phyloP scores from a whole-genome alignment of 37 sponge, comb jelly and placozoan genomes.

The Tethya wilhelma region DNA sequence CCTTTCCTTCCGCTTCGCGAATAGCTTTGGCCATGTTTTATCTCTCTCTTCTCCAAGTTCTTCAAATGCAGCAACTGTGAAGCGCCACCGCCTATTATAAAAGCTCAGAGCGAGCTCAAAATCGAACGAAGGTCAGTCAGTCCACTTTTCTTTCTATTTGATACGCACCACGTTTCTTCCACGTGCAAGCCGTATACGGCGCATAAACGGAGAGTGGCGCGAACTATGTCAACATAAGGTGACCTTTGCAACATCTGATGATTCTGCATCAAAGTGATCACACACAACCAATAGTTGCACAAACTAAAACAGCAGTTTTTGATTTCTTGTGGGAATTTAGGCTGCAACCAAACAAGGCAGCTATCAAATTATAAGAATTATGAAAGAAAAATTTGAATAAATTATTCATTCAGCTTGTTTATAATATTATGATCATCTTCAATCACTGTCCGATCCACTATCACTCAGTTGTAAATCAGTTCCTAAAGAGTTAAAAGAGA shows the following conservation, averaged over 20 bases:
- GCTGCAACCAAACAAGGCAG: not conserved
- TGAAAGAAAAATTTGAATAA: not conserved
- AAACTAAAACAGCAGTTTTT: too few relatives aligned
- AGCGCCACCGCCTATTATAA: too few relatives aligned
- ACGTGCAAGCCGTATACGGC: not conserved
- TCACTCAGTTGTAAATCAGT: conserved; percentile 50
- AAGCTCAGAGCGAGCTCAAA: not conserved
- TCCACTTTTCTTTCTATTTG: not conserved
- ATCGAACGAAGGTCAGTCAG: too few relatives aligned
- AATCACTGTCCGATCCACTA: conserved; percentile 34
- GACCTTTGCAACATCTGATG: not conserved
- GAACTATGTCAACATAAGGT: not conserved
- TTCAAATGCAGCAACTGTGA: too few relatives aligned
- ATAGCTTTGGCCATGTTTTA: conserved; percentile 87
- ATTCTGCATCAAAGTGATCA: too few relatives aligned
- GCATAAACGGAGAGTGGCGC: not conserved
- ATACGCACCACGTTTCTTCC: not conserved
- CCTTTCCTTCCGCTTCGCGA: conserved; percentile 84
- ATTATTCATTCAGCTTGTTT: too few relatives aligned
- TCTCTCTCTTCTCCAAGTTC: not conserved
- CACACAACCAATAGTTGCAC: too few relatives aligned
- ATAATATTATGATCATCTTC: too few relatives aligned
- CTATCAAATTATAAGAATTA: not conserved
- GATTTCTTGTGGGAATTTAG: too few relatives aligned
- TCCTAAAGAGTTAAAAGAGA: conserved; percentile 9